A percentile compares a stretch with the other conserved stretches of the same genome.
Conservation (phyloP, 2,797 vertebrate species). For the Salarias fasciatus region DNA sequence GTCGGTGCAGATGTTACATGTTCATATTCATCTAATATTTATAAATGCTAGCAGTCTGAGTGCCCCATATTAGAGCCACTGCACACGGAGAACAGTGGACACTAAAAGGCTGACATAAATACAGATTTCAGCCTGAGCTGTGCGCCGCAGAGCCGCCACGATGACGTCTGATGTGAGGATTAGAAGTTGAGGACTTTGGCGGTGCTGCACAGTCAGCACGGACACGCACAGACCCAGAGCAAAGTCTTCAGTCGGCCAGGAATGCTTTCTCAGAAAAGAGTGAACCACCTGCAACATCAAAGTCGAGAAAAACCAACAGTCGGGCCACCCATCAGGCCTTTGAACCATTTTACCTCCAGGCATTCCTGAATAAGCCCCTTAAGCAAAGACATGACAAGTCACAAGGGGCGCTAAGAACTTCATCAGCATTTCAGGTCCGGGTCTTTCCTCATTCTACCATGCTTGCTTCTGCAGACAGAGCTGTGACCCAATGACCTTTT, state of each 20-base stretch:
- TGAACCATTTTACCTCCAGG: conserved; percentile 19
- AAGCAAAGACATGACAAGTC: conserved; percentile 54
- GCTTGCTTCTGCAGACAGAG: not conserved
- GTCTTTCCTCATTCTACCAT: not conserved
- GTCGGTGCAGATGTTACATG: not conserved
- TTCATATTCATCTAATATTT: conserved; percentile 6
- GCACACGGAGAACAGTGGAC: conserved; percentile 7
- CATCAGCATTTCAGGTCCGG: conserved; percentile 32
- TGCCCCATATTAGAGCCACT: not conserved
- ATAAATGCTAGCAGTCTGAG: not conserved
- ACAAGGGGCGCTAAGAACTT: conserved; percentile 45
- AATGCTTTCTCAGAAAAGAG: conserved; percentile 17
- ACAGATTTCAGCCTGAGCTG: not conserved
- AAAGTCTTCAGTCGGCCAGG: conserved; percentile 31
- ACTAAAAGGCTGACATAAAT: conserved; percentile 14
- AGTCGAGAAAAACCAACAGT: conserved; percentile 41
- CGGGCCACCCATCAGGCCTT: conserved; percentile 43
- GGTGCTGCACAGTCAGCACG: conserved; percentile 21
- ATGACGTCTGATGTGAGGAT: conserved; percentile 41
- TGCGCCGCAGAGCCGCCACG: not conserved
- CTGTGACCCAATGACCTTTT: conserved; percentile 29
- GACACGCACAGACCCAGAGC: conserved; percentile 33
- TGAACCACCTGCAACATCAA: conserved; percentile 39
- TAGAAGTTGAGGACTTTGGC: conserved; percentile 51
- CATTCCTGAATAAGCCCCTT: conserved; percentile 45